These are phyloP conservation scores for Orbicella faveolata DNA, from an alignment of 64 coral and sea anemone species.

Conservation along the genomic window DNA sequence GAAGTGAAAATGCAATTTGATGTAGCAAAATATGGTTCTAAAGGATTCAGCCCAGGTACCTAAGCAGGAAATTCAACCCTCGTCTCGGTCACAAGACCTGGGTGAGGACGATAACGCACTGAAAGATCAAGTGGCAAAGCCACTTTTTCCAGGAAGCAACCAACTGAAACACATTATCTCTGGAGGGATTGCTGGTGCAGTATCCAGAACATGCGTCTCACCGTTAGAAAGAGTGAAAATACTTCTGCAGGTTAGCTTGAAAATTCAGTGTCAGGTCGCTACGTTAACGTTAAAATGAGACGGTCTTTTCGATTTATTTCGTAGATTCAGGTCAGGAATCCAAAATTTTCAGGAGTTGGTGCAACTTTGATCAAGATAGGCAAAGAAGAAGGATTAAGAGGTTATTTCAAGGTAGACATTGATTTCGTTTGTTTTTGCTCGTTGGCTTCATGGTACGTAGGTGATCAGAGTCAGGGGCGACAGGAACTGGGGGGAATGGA, in stretches of 20 bases:
- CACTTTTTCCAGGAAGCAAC: conserved; percentile 31
- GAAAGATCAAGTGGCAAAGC: conserved; percentile 25
- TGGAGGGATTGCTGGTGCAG: conserved; percentile 73
- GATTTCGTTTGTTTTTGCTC: not conserved
- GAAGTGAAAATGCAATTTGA: not conserved
- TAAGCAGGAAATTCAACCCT: not conserved
- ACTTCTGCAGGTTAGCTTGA: conserved; percentile 61
- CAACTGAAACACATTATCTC: conserved; percentile 59
- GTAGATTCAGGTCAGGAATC: conserved; percentile 69
- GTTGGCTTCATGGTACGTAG: too few relatives aligned
- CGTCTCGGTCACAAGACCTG: not conserved
- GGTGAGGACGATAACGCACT: not conserved
- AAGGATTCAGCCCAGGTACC: conserved; percentile 28
- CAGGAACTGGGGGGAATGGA: too few relatives aligned
- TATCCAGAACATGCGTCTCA: conserved; percentile 84
- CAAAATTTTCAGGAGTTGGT: conserved; percentile 73
- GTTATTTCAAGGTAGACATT: conserved; percentile 76
- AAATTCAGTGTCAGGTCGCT: not conserved
- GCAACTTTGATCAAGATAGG: conserved; percentile 74
- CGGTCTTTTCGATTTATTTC: not conserved
- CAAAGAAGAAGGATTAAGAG: conserved; percentile 62
- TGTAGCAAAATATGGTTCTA: conserved; percentile 15
- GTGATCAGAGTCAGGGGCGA: too few relatives aligned
- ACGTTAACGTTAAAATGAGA: not conserved
- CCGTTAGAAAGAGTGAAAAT: conserved; percentile 91